Evolutionary conservation across 2,797 vertebrate genomes (phyloP), one percentile per base, ranked within the genome.

Genomic region (Falco concolor): DNA sequence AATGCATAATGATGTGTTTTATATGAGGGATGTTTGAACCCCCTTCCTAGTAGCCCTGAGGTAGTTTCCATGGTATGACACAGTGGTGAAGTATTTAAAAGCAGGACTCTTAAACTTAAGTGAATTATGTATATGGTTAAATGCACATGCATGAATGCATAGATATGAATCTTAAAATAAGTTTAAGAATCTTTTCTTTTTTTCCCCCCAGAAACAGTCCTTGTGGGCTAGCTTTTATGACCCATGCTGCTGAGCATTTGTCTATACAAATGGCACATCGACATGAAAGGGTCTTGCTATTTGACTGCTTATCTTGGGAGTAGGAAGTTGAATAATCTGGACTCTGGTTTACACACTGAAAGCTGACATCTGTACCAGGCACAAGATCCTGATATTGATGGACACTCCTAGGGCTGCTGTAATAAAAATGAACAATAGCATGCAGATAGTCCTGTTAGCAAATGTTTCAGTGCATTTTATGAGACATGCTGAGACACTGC

Each of bases 1-100:
- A 95, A 97, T 95, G 84, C 92, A 90, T 95, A 97, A 97, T 96
- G 95, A 97, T 96, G 96, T 97, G 95, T 98, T 98, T 98, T 97
- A 93, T 96, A 93, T 76, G 95, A 97, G 81, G 97, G 96, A 95
- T 95, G 84, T 96, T 97, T 97, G 95, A 97, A 95, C 95, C 90
- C 90, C 96, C 94, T 97, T 95, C 94, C 82, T 96, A 84, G 95
- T 95, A 97, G 96, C 97, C 97, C 82, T 93, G 90, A 97, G 97
- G 97, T 97, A 96, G 96, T 97, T 98, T 98, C 97, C 85, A 81
- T 96, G 87, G 79, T 94, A 89, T 97, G 97, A 98, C 94, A 97
- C 85, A 96, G 96, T 94, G 96, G 85, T 96, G 70, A 97, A 92
- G 93, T 95, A 96, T 91, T 97, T 96, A 96, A 96, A 96, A 94